Evolutionary conservation across 53 echinoderm and acorn worm genomes (phyloP).

Genomic region (Henricia sp.): DNA sequence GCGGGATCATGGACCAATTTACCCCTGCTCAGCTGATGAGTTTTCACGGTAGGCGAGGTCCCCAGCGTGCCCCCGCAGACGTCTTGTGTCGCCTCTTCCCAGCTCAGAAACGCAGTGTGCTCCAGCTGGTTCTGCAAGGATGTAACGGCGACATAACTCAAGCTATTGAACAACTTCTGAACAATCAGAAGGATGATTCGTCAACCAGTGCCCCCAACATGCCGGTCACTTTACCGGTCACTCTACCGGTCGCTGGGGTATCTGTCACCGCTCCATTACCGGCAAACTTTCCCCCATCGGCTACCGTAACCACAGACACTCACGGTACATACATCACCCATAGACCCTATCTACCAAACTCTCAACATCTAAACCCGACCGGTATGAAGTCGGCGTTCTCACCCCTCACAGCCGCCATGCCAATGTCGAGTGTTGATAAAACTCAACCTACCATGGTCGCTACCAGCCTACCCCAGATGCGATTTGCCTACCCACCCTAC

Average conservation of each 20-base stretch:
- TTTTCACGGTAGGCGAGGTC: conserved; percentile 45
- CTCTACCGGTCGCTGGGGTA: conserved; percentile 14
- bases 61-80: conserved; percentile 82
- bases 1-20: conserved; percentile 24
- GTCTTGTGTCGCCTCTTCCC: conserved; percentile 89
- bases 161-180: conserved; percentile 95
- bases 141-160: conserved; percentile 95
- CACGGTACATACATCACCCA: conserved; percentile 86
- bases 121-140: conserved; percentile 89
- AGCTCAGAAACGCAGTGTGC: conserved; percentile 86
- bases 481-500: conserved; percentile 94
- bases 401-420: conserved; percentile 73
- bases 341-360: conserved; percentile 85
- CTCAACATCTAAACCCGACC: conserved; percentile 68
- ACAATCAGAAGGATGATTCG: conserved; percentile 71
- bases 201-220: background rate
- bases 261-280: conserved; percentile 34
- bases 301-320: conserved; percentile 66
- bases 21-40: conserved; percentile 27
- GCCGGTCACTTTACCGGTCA: conserved; percentile 1
- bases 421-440: conserved; percentile 48
- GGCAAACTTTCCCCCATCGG: conserved; percentile 55
- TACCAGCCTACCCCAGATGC: conserved; percentile 76
- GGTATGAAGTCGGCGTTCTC: conserved; percentile 99
- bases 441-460: conserved; percentile 71